phyloP scores from a whole-genome alignment of 2,113 vertebrate genomes.

The Gallinago media region DNA sequence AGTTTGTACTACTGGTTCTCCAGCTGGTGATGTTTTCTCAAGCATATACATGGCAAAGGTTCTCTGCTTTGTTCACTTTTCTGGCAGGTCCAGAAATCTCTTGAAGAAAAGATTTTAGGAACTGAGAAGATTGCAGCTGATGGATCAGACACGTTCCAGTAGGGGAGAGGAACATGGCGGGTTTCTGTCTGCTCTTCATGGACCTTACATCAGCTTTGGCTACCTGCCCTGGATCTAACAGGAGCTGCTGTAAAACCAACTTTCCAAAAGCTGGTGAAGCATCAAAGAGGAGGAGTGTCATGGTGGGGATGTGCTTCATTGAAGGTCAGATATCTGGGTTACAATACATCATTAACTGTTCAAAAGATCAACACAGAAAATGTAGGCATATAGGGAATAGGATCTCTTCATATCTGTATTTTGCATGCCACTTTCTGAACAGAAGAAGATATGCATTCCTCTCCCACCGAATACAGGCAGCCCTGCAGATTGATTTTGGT shows the following conservation, averaged over 20 bases:
- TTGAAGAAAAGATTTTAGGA: neutral
- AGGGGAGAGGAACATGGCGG: rapidly evolving
- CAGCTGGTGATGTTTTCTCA: neutral
- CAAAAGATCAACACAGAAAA: neutral
- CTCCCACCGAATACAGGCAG: neutral
- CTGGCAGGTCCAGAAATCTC: neutral
- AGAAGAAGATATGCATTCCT: neutral
- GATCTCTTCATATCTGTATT: neutral
- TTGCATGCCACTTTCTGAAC: neutral
- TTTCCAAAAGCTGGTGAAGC: neutral
- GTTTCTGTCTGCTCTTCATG: neutral
- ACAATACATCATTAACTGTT: neutral
- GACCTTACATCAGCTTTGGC: neutral
- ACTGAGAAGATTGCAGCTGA: neutral
- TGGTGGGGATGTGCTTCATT: neutral
- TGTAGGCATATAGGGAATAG: neutral
- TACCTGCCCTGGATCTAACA: neutral
- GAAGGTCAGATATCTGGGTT: neutral
- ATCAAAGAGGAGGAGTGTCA: neutral
- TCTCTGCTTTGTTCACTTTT: neutral
- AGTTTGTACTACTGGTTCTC: neutral
- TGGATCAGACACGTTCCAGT: neutral
- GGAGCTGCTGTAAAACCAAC: neutral
- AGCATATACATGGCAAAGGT: neutral
- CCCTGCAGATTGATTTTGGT: constrained; percentile 58